Evolutionary conservation across 30 jellyfish, hydroid and myxozoan species (phyloP).

Genomic region (Cassiopea xamachana): DNA sequence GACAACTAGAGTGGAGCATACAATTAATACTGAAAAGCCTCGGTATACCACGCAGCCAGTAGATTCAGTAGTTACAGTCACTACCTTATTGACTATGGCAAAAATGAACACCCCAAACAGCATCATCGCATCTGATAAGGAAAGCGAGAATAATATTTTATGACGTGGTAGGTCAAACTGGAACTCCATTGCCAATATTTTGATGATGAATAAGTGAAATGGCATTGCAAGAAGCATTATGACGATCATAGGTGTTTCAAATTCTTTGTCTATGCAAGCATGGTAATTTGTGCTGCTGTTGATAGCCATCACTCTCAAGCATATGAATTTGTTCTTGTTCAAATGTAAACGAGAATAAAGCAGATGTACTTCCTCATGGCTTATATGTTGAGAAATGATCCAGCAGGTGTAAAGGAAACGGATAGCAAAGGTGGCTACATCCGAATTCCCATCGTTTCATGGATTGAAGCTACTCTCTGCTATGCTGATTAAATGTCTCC

Average conservation of each 20-base stretch:
- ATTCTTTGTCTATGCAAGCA: background rate
- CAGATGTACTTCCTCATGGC: no score
- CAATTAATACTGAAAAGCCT: background rate
- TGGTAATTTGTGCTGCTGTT: background rate
- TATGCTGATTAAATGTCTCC: no score
- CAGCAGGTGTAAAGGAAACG: no score
- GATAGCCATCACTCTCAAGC: no score
- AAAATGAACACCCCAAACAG: background rate
- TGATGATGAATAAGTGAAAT: background rate
- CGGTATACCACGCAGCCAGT: constrained; percentile 3
- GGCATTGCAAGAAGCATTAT: constrained; percentile 14
- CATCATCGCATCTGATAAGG: constrained; percentile 8
- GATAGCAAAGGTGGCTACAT: no score
- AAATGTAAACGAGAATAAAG: no score
- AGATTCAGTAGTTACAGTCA: no score
- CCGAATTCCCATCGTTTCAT: no score
- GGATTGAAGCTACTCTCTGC: no score
- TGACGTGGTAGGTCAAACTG: constrained; percentile 21
- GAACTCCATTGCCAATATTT: background rate
- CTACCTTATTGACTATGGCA: background rate
- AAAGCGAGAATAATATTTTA: background rate
- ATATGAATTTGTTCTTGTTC: no score
- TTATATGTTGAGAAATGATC: no score
- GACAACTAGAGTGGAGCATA: background rate
- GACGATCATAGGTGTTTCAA: background rate